Base-by-base conservation (phyloP, 2,797 vertebrate species). In the Huso huso region DNA sequence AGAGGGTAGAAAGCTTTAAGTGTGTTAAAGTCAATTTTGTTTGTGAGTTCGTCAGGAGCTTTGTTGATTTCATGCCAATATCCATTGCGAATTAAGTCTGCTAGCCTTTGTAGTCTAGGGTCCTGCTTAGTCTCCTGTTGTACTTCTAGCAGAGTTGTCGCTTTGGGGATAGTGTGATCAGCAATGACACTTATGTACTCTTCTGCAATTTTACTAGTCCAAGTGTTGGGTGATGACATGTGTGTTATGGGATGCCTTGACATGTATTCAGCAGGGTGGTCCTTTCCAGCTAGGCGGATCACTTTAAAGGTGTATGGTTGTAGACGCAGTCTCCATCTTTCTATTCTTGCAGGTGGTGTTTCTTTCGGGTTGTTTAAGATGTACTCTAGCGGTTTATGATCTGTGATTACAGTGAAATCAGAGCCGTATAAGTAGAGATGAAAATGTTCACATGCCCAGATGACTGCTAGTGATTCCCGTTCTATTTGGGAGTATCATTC, bases 401-500 rank as follows among this genome's bases (percentile, higher is more conserved):
- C 37, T 48, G 37, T 58, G 53, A 66, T 58, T 23, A 53, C 10
- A 51, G 63, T 65, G 51, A 65, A 65, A 23, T 50, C 15, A 66
- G 48, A 10, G 11, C 64, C 52, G 7, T 66, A 49, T 23, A 66
- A 66, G 52, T 57, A 58, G n/a, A 66, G 49, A 55, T 66, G 51
- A 58, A 66, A 66, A 49, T 66, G 64, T 12, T 55, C 53, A 55
- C 64, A 66, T 4, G 10, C 55, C 64, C 48, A 66, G 12, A 58
- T 49, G 64, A 66, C 49, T 23, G 23, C 15, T 49, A 48, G 11
- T 12, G 10, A 13, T 55, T 57, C 50, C 48, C 48, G 13, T 48
- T 55, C 52, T 57, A 15, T 48, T 8, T 37, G 64, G 23, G 53
- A 66, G 55, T 66, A 48, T 7, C 4, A 12, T 6, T 66, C 51